Base-by-base conservation (phyloP, 2,113 vertebrate genomes). In the Xiphophorus couchianus region DNA sequence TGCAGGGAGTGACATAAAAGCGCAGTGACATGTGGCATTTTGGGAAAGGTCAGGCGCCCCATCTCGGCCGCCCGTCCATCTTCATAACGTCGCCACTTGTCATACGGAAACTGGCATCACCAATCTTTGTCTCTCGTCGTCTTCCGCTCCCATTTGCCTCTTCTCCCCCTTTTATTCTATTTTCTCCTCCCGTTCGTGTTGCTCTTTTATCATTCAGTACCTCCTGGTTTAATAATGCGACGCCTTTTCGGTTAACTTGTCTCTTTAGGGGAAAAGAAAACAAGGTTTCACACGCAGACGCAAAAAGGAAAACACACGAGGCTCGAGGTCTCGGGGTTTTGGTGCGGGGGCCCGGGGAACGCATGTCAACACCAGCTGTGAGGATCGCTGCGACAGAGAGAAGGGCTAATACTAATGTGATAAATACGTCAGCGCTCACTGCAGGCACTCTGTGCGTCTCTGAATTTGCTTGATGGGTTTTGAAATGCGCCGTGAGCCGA, bases 1-100 rank as follows among this genome's bases (percentile, higher is more conserved):
- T 97, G 97, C 95, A 90, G 95, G 94, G 96, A 96, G 96, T 98
- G 97, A 99, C 97, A 97, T 98, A 98, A 98, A 98, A 97, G 97
- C 96, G 95, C 93, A 88, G 94, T 98, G 98, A 97, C 97, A 97
- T 96, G 97, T 99, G 98, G 96, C 97, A 98, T 99, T 93, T 99
- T 98, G 96, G 96, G 96, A 99, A 99, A 99, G 97, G 98, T 99
- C 97, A 98, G 92, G 92, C 95, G 94, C 93, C 94, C 96, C 95
- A 94, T 97, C 96, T 96, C 69, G 73, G 89, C 89, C 75, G 89
- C 92, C 92, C 94, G 95, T 95, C 95, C 93, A 91, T 95, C 95
- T 95, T 95, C 94, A 95, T 95, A 95, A 95, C 94, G 75, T 93
- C 90, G 94, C 92, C 93, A 92, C 95, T 93, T 94, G 94, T 95